These are phyloP conservation scores for Eilema griseolum DNA, from an alignment of 2,888 invertebrate species.

Conservation along the genomic window DNA sequence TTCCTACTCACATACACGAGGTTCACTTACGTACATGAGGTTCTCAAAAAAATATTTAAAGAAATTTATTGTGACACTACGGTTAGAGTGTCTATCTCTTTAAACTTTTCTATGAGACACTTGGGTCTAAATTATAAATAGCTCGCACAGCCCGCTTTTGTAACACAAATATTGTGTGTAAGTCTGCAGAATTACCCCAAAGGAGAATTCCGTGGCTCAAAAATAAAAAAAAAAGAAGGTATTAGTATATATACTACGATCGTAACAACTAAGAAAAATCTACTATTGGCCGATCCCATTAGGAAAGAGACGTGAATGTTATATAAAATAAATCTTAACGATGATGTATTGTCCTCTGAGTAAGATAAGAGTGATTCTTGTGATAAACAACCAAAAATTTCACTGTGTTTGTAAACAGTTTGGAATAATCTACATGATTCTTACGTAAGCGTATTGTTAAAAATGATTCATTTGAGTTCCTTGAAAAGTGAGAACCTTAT, in stretches of 20 bases:
- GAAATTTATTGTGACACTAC: too few relatives aligned
- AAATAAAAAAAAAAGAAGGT: too few relatives aligned
- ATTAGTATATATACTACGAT: not conserved
- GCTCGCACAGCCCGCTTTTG: too few relatives aligned
- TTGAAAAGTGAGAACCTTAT: not conserved
- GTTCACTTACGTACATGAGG: too few relatives aligned
- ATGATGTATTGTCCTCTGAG: not conserved
- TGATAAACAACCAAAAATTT: not conserved
- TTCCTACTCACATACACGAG: too few relatives aligned
- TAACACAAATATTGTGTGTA: too few relatives aligned
- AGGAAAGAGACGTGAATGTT: not conserved
- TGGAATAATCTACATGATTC: not conserved
- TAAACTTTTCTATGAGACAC: too few relatives aligned
- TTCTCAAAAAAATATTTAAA: too few relatives aligned
- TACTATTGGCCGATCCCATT: not conserved
- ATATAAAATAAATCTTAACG: not conserved
- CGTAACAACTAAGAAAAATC: not conserved
- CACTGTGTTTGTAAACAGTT: conserved; percentile 11
- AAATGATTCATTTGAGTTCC: conserved; percentile 2
- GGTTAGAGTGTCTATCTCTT: too few relatives aligned
- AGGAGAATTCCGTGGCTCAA: too few relatives aligned
- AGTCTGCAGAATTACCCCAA: too few relatives aligned
- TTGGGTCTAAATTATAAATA: too few relatives aligned
- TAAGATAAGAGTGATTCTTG: not conserved
- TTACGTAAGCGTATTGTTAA: not conserved